Conservation (phyloP, 2,113 vertebrate genomes). For the Gasterosteus aculeatus region DNA sequence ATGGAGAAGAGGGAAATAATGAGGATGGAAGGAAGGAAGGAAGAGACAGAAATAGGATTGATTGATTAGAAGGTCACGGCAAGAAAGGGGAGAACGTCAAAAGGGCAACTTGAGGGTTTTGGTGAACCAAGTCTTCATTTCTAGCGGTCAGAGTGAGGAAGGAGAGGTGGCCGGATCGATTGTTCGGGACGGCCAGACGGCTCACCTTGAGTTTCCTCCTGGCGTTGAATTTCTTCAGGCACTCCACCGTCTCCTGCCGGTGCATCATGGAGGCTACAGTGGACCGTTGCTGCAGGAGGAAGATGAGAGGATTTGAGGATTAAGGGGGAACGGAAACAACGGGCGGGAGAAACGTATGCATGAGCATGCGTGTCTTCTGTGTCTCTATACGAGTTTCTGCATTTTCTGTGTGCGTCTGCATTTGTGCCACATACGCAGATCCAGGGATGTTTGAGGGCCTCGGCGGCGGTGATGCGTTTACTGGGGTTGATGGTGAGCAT, state of each 20-base stretch:
- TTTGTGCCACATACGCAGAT: slow-evolving; percentile 89
- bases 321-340: slow-evolving; percentile 20
- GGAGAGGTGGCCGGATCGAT: slow-evolving; percentile 24
- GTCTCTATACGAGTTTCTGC: neutral
- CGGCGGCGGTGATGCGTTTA: slow-evolving; percentile 93
- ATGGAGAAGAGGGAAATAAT: slow-evolving; percentile 52
- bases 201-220: slow-evolving; percentile 95
- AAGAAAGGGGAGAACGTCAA: slow-evolving; percentile 43
- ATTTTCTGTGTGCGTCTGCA: neutral
- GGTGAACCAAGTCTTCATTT: slow-evolving; percentile 37
- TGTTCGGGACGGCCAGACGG: slow-evolving; percentile 27
- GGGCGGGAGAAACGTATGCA: neutral
- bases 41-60: slow-evolving; percentile 50
- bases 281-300: slow-evolving; percentile 90
- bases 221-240: slow-evolving; percentile 98
- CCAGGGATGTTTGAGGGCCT: slow-evolving; percentile 98
- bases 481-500: slow-evolving; percentile 98
- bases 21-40: slow-evolving; percentile 34
- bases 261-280: slow-evolving; percentile 99
- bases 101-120: slow-evolving; percentile 40
- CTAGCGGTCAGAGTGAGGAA: slow-evolving; percentile 24
- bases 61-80: slow-evolving; percentile 54
- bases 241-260: slow-evolving; percentile 98
- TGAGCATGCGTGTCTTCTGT: neutral
- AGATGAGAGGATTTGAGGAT: slow-evolving; percentile 43